These are phyloP conservation scores for Adelges cooleyi DNA, from an alignment of 1,140 invertebrate genomes.

Conservation along the genomic window DNA sequence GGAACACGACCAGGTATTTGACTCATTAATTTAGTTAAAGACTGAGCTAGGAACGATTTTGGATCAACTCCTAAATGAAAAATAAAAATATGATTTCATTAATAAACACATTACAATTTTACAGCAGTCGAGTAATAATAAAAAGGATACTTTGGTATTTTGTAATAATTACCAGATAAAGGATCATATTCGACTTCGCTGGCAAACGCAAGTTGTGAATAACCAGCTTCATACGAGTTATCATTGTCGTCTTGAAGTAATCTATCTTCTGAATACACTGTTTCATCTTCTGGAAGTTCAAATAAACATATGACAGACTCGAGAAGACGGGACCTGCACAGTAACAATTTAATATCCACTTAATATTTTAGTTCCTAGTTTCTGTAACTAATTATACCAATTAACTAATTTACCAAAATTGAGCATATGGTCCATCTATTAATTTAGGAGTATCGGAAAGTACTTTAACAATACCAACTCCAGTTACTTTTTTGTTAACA, in stretches of 20 bases:
- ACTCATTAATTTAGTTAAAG: conserved; percentile 40
- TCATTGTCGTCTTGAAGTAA: conserved; percentile 76
- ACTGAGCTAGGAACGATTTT: conserved; percentile 42
- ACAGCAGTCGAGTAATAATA: no score
- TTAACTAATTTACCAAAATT: conserved; percentile 49
- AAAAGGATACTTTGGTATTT: no score
- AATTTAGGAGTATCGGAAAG: conserved; percentile 62
- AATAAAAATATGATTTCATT: conserved; percentile 25
- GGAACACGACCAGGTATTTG: conserved; percentile 42
- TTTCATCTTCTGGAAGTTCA: conserved; percentile 55
- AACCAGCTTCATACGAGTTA: conserved; percentile 77
- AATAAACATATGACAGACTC: conserved; percentile 31
- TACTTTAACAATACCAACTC: conserved; percentile 75
- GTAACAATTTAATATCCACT: no score
- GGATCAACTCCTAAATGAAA: conserved; percentile 38
- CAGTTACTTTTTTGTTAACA: conserved; percentile 76
- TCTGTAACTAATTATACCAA: neutral
- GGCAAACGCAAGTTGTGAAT: conserved; percentile 77
- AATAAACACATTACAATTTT: no score
- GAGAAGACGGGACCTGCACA: conserved; percentile 12
- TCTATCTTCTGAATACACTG: conserved; percentile 67
- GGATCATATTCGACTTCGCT: conserved; percentile 61
- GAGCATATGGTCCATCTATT: conserved; percentile 51
- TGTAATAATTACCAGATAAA: conserved; percentile 41
- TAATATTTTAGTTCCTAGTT: neutral